phyloP scores from a whole-genome alignment of 2,888 invertebrate genomes.

The Polietes domitor region DNA sequence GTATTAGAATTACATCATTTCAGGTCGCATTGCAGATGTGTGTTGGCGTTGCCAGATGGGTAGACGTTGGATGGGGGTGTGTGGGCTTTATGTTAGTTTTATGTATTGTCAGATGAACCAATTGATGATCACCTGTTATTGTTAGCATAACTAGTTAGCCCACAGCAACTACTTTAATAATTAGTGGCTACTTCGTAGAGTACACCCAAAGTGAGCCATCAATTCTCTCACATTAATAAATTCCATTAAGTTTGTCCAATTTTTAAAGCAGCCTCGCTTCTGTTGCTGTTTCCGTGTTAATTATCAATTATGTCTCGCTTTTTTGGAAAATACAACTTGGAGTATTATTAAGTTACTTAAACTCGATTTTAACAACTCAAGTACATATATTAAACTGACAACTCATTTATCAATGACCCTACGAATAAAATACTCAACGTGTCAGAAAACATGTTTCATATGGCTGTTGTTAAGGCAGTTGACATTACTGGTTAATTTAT shows the following conservation, averaged over 20 bases:
- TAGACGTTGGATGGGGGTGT: no score
- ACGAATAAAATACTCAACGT: not conserved
- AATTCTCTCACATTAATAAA: not conserved
- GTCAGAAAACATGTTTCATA: slow-evolving; percentile 27
- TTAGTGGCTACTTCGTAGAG: not conserved
- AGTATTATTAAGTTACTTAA: not conserved
- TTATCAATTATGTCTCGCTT: not conserved
- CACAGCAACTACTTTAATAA: no score
- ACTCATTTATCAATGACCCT: slow-evolving; percentile 24
- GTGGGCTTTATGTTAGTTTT: no score
- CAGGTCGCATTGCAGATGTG: no score
- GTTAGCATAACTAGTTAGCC: no score
- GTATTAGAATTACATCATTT: no score
- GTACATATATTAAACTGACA: not conserved
- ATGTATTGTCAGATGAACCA: no score
- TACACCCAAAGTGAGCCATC: not conserved
- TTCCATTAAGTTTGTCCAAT: not conserved
- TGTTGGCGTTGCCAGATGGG: no score
- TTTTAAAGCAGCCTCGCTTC: not conserved
- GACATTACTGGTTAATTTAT: slow-evolving; percentile 27
- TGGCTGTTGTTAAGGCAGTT: slow-evolving; percentile 1
- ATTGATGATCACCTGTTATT: no score
- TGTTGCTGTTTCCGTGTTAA: not conserved
- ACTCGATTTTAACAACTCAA: not conserved
- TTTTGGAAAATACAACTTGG: not conserved